These are phyloP conservation scores for Clarias platycephalus DNA, from an alignment of 2,797 vertebrate species.

Conservation along the genomic window DNA sequence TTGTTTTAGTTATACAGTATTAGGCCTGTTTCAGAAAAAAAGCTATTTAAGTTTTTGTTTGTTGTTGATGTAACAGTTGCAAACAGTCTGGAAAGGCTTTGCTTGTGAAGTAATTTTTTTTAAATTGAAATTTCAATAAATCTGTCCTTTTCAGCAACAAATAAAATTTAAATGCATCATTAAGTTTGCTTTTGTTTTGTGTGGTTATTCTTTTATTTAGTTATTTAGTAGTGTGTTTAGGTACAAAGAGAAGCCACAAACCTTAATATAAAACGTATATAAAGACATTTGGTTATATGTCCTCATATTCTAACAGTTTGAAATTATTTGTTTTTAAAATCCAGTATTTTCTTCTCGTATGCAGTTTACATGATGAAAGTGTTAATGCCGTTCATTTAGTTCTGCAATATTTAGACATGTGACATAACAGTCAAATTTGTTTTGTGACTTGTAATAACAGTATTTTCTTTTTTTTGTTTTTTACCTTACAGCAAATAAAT, in stretches of 20 bases:
- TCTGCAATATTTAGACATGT: neutral
- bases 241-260: neutral
- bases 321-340: neutral
- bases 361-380: neutral
- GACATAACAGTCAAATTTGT: too few species aligned
- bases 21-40: neutral
- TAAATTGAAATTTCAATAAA: neutral
- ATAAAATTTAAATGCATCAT: neutral
- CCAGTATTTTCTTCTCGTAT: neutral
- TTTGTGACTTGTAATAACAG: too few species aligned
- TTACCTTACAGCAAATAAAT: too few species aligned
- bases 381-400: neutral
- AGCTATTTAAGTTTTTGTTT: neutral
- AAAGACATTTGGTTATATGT: neutral
- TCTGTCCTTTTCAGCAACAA: conserved; percentile 2
- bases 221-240: neutral
- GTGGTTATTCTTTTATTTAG: neutral
- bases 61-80: neutral
- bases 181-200: neutral
- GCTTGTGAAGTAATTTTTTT: neutral
- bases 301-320: neutral
- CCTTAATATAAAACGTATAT: neutral
- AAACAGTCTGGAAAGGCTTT: neutral
- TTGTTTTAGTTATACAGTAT: neutral
- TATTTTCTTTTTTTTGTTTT: too few species aligned